These are phyloP conservation scores for Poecilus cupreus DNA, from an alignment of 2,888 invertebrate genomes.

Conservation along the genomic window DNA sequence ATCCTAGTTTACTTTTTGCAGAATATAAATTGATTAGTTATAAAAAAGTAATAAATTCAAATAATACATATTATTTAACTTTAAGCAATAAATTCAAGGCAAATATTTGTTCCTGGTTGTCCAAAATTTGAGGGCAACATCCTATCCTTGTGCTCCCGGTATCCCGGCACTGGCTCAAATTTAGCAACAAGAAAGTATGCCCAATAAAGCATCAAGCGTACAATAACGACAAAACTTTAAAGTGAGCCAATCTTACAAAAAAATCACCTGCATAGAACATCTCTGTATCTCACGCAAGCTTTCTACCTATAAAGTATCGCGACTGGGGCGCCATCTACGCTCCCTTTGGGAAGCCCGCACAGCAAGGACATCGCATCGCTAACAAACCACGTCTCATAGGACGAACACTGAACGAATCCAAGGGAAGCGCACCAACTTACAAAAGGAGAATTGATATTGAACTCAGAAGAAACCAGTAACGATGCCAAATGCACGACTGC, in stretches of 20 bases:
- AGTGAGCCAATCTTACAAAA: background rate
- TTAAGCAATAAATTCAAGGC: no score
- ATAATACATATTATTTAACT: no score
- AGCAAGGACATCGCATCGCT: background rate
- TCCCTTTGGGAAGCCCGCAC: background rate
- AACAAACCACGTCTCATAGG: constrained; percentile 17
- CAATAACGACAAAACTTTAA: background rate
- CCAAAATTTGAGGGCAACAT: no score
- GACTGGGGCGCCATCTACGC: background rate
- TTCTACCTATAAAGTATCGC: constrained; percentile 3
- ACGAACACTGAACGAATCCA: background rate
- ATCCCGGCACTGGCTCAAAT: no score
- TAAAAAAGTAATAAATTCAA: no score
- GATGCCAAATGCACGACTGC: background rate
- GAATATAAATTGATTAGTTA: no score
- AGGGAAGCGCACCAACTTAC: background rate
- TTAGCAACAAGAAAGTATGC: no score
- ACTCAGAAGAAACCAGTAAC: constrained; percentile 29
- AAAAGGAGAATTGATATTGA: constrained; percentile 45
- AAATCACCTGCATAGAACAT: background rate
- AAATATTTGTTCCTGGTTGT: no score
- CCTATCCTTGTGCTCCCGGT: no score
- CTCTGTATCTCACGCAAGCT: background rate
- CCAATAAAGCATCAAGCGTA: background rate
- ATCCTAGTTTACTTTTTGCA: no score